phyloP scores from a whole-genome alignment of 2,888 invertebrate genomes.

The Chymomyza fuscimana region DNA sequence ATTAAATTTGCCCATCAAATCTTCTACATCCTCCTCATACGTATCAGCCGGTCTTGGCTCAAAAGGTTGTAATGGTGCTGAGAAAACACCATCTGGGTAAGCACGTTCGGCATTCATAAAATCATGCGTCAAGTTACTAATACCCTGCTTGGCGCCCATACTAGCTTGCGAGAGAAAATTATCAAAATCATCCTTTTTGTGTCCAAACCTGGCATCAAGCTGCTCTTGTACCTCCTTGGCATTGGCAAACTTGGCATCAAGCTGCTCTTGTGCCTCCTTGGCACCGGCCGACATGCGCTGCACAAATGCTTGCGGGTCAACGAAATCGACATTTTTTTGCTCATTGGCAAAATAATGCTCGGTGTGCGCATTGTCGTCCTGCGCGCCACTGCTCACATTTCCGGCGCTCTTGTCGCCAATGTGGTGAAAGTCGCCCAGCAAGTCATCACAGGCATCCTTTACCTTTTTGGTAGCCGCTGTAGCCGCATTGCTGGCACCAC shows the following conservation, averaged over 20 bases:
- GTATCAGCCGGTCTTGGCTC: slow-evolving; percentile 9
- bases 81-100: slow-evolving; percentile 41
- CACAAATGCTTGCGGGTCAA: slow-evolving; percentile 73
- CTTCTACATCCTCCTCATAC: slow-evolving; percentile 38
- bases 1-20: slow-evolving; percentile 57
- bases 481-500: slow-evolving; percentile 49
- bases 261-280: slow-evolving; percentile 73
- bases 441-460: slow-evolving; percentile 51
- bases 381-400: slow-evolving; percentile 59
- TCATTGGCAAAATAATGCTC: slow-evolving; percentile 76
- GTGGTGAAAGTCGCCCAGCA: slow-evolving; percentile 35
- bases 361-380: slow-evolving; percentile 76
- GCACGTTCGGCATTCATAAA: slow-evolving; percentile 77
- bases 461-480: slow-evolving; percentile 49
- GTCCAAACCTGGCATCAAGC: slow-evolving; percentile 76
- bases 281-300: slow-evolving; percentile 76
- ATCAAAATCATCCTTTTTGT: slow-evolving; percentile 66
- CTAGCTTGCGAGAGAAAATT: slow-evolving; percentile 64
- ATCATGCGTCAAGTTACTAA: slow-evolving; percentile 69
- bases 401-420: slow-evolving; percentile 14
- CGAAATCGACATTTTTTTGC: slow-evolving; percentile 73
- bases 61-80: background rate
- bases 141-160: slow-evolving; percentile 59
- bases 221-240: slow-evolving; percentile 76
- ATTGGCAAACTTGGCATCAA: slow-evolving; percentile 76